These are phyloP conservation scores for Ctenopoma multispine DNA, from an alignment of 2,797 vertebrate species.

Conservation along the genomic window DNA sequence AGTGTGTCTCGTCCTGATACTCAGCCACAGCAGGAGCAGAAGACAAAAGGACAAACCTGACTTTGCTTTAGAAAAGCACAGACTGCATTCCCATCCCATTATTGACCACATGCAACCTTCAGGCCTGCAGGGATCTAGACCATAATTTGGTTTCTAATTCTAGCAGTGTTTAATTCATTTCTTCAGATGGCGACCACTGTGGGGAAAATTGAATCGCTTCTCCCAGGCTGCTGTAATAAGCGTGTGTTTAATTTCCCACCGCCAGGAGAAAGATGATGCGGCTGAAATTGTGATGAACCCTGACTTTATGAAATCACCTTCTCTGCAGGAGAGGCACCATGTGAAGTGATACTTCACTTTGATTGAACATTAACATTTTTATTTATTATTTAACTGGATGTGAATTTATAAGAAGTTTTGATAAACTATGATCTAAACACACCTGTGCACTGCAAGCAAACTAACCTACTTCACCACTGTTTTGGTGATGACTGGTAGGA, in stretches of 20 bases:
- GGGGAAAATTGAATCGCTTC: conserved; percentile 66
- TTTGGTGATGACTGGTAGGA: no score
- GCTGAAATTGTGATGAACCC: conserved; percentile 58
- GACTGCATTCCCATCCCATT: conserved; percentile 32
- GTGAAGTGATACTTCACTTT: conserved; percentile 33
- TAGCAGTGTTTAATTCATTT: conserved; percentile 64
- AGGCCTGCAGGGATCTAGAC: conserved; percentile 45
- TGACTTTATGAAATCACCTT: conserved; percentile 56
- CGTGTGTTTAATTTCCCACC: conserved; percentile 73
- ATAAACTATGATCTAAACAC: neutral
- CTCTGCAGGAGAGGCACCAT: conserved; percentile 17
- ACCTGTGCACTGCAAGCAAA: neutral
- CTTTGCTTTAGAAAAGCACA: conserved; percentile 22
- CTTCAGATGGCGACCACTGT: conserved; percentile 56
- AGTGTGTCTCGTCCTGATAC: conserved; percentile 18
- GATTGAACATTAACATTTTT: conserved; percentile 26
- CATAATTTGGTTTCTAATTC: conserved; percentile 72
- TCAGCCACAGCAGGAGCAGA: conserved; percentile 27
- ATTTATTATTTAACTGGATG: conserved; percentile 5
- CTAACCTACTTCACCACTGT: no score
- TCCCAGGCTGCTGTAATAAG: conserved; percentile 54
- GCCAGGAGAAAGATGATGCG: conserved; percentile 43
- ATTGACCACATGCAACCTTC: conserved; percentile 58
- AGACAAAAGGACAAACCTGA: conserved; percentile 16
- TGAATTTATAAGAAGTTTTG: neutral